Percentiles rank a stretch among this genome's conserved stretches.
phyloP scores from a whole-genome alignment of 2,113 vertebrate species.

The Hippocampus abdominalis region DNA sequence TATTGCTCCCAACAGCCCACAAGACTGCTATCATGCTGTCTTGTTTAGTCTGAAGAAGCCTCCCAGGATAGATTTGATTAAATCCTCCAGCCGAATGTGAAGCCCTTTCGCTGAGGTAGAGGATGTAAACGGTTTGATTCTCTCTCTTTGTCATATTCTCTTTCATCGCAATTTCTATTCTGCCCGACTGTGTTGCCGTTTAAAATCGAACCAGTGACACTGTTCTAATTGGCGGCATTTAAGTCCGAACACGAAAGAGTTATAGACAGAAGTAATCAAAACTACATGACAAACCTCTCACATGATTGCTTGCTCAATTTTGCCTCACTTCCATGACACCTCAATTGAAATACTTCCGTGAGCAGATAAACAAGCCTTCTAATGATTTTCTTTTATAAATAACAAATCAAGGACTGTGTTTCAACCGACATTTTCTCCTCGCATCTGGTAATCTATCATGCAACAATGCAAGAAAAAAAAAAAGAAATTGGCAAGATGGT shows the following conservation, averaged over 20 bases:
- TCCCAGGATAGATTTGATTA: slow-evolving; percentile 30
- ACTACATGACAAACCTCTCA: neutral
- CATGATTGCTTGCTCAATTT: neutral
- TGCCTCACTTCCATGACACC: neutral
- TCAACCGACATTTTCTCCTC: slow-evolving; percentile 5
- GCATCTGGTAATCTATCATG: slow-evolving; percentile 44
- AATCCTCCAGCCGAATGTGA: slow-evolving; percentile 37
- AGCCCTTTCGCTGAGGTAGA: slow-evolving; percentile 25
- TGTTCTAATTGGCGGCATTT: neutral
- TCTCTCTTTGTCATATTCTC: slow-evolving; percentile 16
- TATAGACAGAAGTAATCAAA: neutral
- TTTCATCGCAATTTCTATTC: neutral
- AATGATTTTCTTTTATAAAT: slow-evolving; percentile 13
- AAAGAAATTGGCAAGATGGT: slow-evolving; percentile 40
- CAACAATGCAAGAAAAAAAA: slow-evolving; percentile 28
- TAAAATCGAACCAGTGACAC: slow-evolving; percentile 6
- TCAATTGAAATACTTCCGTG: neutral
- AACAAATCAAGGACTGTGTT: slow-evolving; percentile 22
- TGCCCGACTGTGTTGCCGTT: neutral
- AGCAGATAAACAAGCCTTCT: slow-evolving; percentile 3
- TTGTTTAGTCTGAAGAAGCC: slow-evolving; percentile 41
- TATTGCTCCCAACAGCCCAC: slow-evolving; percentile 27
- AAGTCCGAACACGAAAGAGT: neutral
- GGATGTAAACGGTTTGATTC: slow-evolving; percentile 32
- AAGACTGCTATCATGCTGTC: slow-evolving; percentile 32